phyloP scores from a whole-genome alignment of 2,888 invertebrate genomes.

The Drosophila peninsularis region DNA sequence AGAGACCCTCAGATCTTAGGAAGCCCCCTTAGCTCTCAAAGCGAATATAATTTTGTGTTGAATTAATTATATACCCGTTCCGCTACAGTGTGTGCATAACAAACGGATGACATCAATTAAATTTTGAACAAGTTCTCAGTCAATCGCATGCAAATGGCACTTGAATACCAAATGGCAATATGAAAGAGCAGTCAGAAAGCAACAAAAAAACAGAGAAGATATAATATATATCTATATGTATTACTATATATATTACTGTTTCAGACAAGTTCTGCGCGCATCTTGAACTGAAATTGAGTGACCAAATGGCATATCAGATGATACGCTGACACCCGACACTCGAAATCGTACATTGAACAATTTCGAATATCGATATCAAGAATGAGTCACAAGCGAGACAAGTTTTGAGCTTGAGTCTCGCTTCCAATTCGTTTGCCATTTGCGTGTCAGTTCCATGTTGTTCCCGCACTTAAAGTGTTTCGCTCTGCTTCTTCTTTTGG shows the following conservation, averaged over 20 bases:
- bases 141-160: conserved; percentile 17
- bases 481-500: neutral
- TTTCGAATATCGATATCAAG: conserved; percentile 4
- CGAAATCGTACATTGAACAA: conserved; percentile 8
- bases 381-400: conserved; percentile 16
- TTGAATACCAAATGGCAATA: conserved; percentile 22
- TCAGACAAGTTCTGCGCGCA: conserved; percentile 10
- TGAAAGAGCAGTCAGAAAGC: neutral
- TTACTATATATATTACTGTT: neutral
- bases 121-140: conserved; percentile 16
- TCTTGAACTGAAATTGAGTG: neutral
- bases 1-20: neutral
- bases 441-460: neutral
- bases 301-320: conserved; percentile 1
- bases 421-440: neutral
- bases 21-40: no score
- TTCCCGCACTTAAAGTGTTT: conserved; percentile 7
- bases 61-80: neutral
- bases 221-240: neutral
- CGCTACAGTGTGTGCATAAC: neutral
- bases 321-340: conserved; percentile 11
- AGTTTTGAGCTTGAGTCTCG: neutral
- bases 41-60: neutral
- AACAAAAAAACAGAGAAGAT: neutral
- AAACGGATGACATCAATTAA: conserved; percentile 18